Percentiles rank a stretch among this genome's conserved stretches.
Evolutionary conservation across 2,888 invertebrate genomes (phyloP).

Genomic region (Baronia brevicornis): DNA sequence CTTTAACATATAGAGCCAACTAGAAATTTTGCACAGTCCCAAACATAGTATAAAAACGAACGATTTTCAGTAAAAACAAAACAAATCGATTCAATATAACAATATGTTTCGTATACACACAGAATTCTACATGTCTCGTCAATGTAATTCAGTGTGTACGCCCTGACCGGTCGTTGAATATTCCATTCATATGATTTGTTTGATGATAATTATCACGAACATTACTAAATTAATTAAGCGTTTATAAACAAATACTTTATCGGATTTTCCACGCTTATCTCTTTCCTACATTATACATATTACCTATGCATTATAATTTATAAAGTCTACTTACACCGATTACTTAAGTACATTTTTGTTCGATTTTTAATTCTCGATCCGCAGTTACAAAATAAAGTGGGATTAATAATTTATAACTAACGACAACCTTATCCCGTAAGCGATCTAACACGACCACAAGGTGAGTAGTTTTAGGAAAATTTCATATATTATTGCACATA

Average conservation of each 20-base stretch:
- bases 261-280: slow-evolving; percentile 53
- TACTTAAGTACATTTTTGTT: slow-evolving; percentile 75
- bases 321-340: slow-evolving; percentile 73
- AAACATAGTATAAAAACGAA: slow-evolving; percentile 34
- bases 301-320: slow-evolving; percentile 72
- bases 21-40: slow-evolving; percentile 50
- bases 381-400: slow-evolving; percentile 52
- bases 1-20: slow-evolving; percentile 9
- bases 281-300: slow-evolving; percentile 61
- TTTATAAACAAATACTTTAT: slow-evolving; percentile 62
- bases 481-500: slow-evolving; percentile 39
- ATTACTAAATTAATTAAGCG: slow-evolving; percentile 61
- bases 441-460: slow-evolving; percentile 44
- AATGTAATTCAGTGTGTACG: slow-evolving; percentile 37
- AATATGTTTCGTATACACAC: slow-evolving; percentile 65
- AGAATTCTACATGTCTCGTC: slow-evolving; percentile 30
- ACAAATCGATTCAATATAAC: slow-evolving; percentile 42
- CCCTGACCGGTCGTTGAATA: slow-evolving; percentile 29
- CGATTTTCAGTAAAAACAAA: slow-evolving; percentile 22
- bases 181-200: slow-evolving; percentile 23
- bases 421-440: slow-evolving; percentile 63
- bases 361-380: slow-evolving; percentile 57
- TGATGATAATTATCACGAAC: slow-evolving; percentile 37
- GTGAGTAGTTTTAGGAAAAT: slow-evolving; percentile 34
- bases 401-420: slow-evolving; percentile 59